A percentile compares a stretch with the other conserved stretches of the same genome.
Conservation (phyloP, 2,888 invertebrate species). For the Apotomis turbidana region DNA sequence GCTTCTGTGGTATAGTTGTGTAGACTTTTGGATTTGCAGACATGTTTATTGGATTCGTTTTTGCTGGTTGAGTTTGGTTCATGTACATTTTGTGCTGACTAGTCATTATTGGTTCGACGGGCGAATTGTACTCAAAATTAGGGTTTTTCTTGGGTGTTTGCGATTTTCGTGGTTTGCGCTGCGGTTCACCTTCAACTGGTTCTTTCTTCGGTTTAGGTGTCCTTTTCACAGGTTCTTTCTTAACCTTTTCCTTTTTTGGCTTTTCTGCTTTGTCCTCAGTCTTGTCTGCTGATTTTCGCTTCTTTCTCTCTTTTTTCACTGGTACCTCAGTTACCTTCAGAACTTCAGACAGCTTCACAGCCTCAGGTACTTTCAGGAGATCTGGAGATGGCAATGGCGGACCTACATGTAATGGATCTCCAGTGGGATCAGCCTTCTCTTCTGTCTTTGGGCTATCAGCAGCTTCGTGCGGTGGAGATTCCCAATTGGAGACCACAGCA, state of each 20-base stretch:
- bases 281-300: conserved; percentile 57
- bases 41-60: conserved; percentile 25
- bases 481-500: conserved; percentile 68
- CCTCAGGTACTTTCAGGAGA: conserved; percentile 38
- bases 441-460: conserved; percentile 39
- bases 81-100: conserved; percentile 50
- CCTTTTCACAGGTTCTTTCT: conserved; percentile 54
- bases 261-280: conserved; percentile 47
- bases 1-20: conserved; percentile 29
- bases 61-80: conserved; percentile 12
- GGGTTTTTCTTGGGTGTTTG: conserved; percentile 62
- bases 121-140: conserved; percentile 64
- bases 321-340: conserved; percentile 40
- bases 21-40: not conserved
- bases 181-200: conserved; percentile 41
- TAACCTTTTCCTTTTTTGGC: conserved; percentile 55
- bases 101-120: conserved; percentile 62
- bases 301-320: conserved; percentile 40
- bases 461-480: conserved; percentile 66
- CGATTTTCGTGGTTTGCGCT: conserved; percentile 70
- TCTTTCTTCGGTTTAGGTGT: conserved; percentile 51
- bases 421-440: conserved; percentile 37
- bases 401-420: conserved; percentile 45
- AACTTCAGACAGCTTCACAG: not conserved
- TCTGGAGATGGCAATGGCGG: conserved; percentile 46